Evolutionary conservation across 2,888 invertebrate species (phyloP).

Genomic region (Myopa testacea): DNA sequence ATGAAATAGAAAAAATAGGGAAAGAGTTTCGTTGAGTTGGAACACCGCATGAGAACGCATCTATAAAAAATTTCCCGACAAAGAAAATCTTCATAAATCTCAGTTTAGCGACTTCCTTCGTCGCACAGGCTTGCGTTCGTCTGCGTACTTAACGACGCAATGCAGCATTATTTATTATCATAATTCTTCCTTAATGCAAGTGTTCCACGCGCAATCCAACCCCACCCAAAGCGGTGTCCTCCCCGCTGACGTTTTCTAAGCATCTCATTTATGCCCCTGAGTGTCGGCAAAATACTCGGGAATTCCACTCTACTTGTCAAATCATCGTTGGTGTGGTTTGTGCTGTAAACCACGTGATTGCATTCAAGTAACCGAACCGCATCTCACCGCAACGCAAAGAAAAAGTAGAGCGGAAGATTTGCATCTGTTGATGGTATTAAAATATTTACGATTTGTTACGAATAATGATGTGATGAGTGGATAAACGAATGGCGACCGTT

Average conservation of each 20-base stretch:
- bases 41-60: too few relatives aligned
- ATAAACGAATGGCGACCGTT: neutral
- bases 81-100: too few relatives aligned
- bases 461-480: neutral
- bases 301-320: neutral
- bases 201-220: neutral
- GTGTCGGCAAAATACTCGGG: neutral
- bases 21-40: too few relatives aligned
- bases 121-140: neutral
- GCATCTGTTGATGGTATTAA: conserved; percentile 12
- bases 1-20: too few relatives aligned
- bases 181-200: conserved; percentile 16
- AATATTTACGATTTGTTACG: conserved; percentile 9
- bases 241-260: neutral
- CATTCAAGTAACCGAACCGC: neutral
- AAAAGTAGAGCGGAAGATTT: neutral
- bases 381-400: neutral
- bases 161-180: conserved; percentile 17
- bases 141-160: conserved; percentile 1
- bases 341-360: neutral
- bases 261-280: neutral
- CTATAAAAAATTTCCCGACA: too few relatives aligned
- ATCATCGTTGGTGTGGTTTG: neutral
- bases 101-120: neutral
- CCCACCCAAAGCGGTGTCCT: neutral